Base-by-base conservation (phyloP, 2,113 vertebrate genomes). In the Python bivittatus region DNA sequence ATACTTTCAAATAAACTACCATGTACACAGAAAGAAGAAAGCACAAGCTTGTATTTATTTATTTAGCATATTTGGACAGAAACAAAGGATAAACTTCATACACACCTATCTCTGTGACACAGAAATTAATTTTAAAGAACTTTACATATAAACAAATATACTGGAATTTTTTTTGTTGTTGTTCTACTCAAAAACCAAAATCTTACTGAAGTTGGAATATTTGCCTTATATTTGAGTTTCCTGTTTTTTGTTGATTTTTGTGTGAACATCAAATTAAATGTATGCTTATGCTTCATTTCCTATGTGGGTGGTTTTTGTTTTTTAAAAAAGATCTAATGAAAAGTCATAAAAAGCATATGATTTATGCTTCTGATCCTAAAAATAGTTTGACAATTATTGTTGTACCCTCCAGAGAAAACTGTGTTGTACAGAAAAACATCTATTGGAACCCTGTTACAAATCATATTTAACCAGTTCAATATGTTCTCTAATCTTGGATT, bases 91-190 rank as follows among this genome's bases (percentile, higher is more conserved):
- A 61, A 44, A 38, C 44, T 29, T n/a, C 20, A 72, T 20, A 44
- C 64, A 25, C 6, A 15, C 20, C 57, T 25, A 17, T 89, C 13
- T 48, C 48, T 4, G 44, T 38, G 68, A 68, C 13, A 68, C 12
- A 68, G 86, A 29, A 44, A 89, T 53, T 52, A 68, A 7, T 15
- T 17, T 42, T 68, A 54, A 79, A 44, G 4, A 38, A 92, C 54
- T 95, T 94, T 96, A 93, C 13, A 85, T 89, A 95, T 95, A 95
- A 64, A 91, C 94, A 91, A 96, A 94, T 91, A 92, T 93, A 84
- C 96, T 94, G 97, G 95, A 96, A 97, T 97, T 97, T 92, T 86
- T 90, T 96, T 94, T 95, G 92, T 95, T 92, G 85, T 84, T 58
- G 92, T 9, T 54, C 72, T 29, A 42, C n/a, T 90, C 68, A 83